Conservation (phyloP, 37 sponge, comb jelly and placozoan genomes). For the Axinella damicornis region DNA sequence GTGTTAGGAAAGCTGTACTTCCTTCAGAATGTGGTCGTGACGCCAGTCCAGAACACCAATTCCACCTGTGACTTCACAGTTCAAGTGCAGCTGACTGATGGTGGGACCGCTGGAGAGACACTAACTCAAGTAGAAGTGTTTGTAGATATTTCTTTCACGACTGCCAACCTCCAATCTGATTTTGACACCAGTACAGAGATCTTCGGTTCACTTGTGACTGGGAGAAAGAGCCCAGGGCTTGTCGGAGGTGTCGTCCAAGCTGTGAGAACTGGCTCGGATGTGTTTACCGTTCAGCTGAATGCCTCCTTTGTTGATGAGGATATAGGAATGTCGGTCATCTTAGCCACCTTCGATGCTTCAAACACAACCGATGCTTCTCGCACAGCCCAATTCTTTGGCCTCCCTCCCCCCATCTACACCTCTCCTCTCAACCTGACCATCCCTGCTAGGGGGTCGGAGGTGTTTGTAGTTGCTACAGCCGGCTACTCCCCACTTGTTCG, state of each 20-base stretch:
- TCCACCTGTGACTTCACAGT: slow-evolving; percentile 64
- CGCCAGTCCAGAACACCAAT: slow-evolving; percentile 39
- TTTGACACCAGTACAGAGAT: not conserved
- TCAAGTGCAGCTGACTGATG: slow-evolving; percentile 12
- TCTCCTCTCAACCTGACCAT: slow-evolving; percentile 14
- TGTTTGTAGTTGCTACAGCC: slow-evolving; percentile 18
- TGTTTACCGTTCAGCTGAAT: slow-evolving; percentile 26
- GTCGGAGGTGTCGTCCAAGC: slow-evolving; percentile 36
- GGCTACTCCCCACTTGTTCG: slow-evolving; percentile 65
- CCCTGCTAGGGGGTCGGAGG: not conserved
- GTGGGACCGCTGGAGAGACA: not conserved
- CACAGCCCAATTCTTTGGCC: slow-evolving; percentile 47
- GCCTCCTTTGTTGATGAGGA: slow-evolving; percentile 18
- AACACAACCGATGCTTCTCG: slow-evolving; percentile 26
- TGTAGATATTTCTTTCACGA: slow-evolving; percentile 40
- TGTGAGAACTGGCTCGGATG: not conserved
- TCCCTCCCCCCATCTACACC: slow-evolving; percentile 18
- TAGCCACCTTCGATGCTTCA: slow-evolving; percentile 40
- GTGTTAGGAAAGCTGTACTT: slow-evolving; percentile 54
- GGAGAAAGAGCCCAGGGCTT: slow-evolving; percentile 14
- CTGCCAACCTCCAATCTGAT: not conserved
- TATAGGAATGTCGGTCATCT: slow-evolving; percentile 63
- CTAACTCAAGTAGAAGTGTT: slow-evolving; percentile 22
- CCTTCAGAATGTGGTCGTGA: slow-evolving; percentile 38
- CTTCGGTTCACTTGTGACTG: not conserved